Conservation (phyloP, 2,113 vertebrate species). For the Bungarus multicinctus region DNA sequence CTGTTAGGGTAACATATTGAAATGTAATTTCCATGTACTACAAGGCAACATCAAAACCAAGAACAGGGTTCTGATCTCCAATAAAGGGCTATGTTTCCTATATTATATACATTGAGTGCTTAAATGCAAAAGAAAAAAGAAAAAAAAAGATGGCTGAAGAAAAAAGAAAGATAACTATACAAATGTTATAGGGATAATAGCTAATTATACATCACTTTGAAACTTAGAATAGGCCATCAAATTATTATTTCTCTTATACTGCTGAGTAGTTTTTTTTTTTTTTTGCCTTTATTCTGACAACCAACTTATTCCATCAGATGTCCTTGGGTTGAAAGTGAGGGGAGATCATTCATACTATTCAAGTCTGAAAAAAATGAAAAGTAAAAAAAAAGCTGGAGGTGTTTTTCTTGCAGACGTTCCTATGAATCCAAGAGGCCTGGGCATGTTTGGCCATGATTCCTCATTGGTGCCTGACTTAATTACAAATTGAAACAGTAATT, state of each 20-base stretch:
- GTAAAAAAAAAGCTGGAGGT: neutral
- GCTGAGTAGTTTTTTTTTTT: neutral
- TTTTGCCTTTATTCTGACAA: neutral
- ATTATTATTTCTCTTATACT: neutral
- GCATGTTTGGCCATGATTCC: neutral
- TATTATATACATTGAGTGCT: neutral
- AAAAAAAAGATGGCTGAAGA: neutral
- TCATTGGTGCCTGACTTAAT: neutral
- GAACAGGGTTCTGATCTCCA: neutral
- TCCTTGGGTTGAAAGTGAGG: neutral
- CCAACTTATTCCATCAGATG: neutral
- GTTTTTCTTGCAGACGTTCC: neutral
- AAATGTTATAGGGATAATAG: neutral
- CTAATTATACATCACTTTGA: neutral
- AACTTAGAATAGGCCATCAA: neutral
- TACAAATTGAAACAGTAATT: neutral
- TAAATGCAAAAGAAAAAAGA: neutral
- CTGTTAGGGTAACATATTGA: neutral
- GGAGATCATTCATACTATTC: neutral
- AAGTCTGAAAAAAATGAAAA: neutral
- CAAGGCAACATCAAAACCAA: neutral
- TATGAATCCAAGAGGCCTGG: neutral
- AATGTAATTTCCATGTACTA: neutral
- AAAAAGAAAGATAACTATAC: neutral
- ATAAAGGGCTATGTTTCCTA: neutral